These are phyloP conservation scores for Aulostomus chinensis DNA, from an alignment of 2,797 vertebrate species.

Conservation along the genomic window DNA sequence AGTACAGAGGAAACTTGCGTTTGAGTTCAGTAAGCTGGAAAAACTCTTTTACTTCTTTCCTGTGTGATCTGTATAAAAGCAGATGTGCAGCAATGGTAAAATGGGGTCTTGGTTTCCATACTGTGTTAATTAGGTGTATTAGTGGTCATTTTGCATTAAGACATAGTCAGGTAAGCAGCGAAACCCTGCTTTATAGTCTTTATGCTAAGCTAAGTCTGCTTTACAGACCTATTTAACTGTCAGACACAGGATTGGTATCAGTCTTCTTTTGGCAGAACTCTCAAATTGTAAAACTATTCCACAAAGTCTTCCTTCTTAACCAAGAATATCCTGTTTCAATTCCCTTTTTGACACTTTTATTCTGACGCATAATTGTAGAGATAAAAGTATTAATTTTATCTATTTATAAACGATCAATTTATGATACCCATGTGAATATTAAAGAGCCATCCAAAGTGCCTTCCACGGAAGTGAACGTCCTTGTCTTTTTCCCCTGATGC, in stretches of 20 bases:
- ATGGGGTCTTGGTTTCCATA: too few relatives aligned
- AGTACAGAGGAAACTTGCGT: too few relatives aligned
- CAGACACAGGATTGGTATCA: background rate
- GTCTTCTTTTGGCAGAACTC: background rate
- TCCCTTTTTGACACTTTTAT: background rate
- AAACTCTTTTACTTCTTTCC: too few relatives aligned
- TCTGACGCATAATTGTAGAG: background rate
- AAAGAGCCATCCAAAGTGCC: constrained; percentile 47
- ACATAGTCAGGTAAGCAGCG: background rate
- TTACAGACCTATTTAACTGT: background rate
- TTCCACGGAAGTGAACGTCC: constrained; percentile 20
- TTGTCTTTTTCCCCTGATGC: constrained; percentile 5
- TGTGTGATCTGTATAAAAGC: too few relatives aligned
- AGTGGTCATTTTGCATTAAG: too few relatives aligned
- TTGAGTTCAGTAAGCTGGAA: too few relatives aligned
- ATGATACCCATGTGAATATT: background rate
- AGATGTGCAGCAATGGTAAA: too few relatives aligned
- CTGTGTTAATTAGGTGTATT: too few relatives aligned
- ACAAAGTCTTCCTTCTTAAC: background rate
- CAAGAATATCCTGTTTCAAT: background rate
- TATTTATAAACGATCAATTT: too few relatives aligned
- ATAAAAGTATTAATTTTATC: background rate
- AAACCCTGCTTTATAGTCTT: background rate
- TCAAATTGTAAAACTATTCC: background rate
- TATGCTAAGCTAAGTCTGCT: constrained; percentile 1